Conservation (phyloP, 2,113 vertebrate species). For the Podilymbus podiceps region DNA sequence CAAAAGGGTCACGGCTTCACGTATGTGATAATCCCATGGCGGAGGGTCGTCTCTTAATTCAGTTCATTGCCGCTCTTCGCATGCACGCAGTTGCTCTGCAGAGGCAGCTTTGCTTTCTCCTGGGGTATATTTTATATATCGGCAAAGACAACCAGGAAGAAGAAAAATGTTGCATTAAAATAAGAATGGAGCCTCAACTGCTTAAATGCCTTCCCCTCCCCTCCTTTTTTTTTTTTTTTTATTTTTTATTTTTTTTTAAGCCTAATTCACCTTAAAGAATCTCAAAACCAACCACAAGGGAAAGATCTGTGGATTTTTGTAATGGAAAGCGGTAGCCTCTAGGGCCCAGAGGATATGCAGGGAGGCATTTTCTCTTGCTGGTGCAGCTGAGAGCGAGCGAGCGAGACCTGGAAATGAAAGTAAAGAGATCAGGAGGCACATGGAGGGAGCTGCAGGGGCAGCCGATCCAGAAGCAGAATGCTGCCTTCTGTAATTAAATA, state of each 20-base stretch:
- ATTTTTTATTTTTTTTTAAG: neutral
- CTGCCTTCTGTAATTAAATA: slow-evolving; percentile 81
- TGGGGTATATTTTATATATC: neutral
- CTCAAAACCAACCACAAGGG: neutral
- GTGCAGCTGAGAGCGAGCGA: slow-evolving; percentile 60
- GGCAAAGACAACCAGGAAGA: neutral
- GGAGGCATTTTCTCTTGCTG: slow-evolving; percentile 70
- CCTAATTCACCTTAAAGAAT: slow-evolving; percentile 30
- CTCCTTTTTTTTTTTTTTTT: neutral
- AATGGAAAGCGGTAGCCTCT: slow-evolving; percentile 62
- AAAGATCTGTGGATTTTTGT: neutral
- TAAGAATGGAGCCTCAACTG: neutral
- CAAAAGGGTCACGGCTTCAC: neutral
- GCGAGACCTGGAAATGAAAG: slow-evolving; percentile 78
- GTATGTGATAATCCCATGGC: neutral
- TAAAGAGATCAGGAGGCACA: slow-evolving; percentile 75
- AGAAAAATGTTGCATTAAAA: neutral
- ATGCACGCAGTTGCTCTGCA: neutral
- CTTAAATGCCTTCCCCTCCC: neutral
- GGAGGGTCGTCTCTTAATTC: neutral
- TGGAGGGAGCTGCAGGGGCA: slow-evolving; percentile 76
- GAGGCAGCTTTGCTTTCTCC: neutral
- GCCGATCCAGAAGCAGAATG: slow-evolving; percentile 77
- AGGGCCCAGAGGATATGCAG: slow-evolving; percentile 75
- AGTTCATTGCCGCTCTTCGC: neutral